Conservation (phyloP, 1,140 invertebrate genomes). For the Neodiprion lecontei region DNA sequence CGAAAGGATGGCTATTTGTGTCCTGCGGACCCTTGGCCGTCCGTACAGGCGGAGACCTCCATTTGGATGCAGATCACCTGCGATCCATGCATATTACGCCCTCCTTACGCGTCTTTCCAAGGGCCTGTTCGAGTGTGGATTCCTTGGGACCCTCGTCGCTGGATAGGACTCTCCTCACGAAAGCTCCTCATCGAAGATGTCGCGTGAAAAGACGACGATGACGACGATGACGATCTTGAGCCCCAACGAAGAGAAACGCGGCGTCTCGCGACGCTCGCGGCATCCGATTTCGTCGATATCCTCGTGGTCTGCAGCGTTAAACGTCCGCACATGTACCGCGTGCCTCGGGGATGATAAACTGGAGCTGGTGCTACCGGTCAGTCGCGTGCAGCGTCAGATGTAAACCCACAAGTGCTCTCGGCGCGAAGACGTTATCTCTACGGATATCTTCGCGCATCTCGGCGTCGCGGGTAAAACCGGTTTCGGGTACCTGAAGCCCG, state of each 20-base stretch:
- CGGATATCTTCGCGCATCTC: background rate
- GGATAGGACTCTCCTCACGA: background rate
- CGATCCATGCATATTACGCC: constrained; percentile 3
- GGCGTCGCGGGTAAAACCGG: background rate
- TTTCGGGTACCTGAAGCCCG: background rate
- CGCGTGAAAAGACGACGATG: background rate
- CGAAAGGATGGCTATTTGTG: background rate
- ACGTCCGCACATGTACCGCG: background rate
- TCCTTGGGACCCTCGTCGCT: background rate
- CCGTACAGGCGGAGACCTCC: background rate
- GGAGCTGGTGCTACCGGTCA: too few species aligned
- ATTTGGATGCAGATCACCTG: background rate
- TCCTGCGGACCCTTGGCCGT: background rate
- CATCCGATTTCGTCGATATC: background rate
- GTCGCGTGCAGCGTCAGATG: background rate
- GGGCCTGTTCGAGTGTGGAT: background rate
- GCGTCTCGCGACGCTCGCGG: background rate
- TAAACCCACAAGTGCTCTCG: background rate
- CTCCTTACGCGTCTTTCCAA: background rate
- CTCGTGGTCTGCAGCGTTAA: background rate
- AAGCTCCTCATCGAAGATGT: background rate
- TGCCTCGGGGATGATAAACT: background rate
- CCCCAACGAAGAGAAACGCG: background rate
- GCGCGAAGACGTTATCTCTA: background rate
- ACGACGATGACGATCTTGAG: background rate